phyloP scores from a whole-genome alignment of 2,113 vertebrate genomes.

The Boulengeromyrus knoepffleri region DNA sequence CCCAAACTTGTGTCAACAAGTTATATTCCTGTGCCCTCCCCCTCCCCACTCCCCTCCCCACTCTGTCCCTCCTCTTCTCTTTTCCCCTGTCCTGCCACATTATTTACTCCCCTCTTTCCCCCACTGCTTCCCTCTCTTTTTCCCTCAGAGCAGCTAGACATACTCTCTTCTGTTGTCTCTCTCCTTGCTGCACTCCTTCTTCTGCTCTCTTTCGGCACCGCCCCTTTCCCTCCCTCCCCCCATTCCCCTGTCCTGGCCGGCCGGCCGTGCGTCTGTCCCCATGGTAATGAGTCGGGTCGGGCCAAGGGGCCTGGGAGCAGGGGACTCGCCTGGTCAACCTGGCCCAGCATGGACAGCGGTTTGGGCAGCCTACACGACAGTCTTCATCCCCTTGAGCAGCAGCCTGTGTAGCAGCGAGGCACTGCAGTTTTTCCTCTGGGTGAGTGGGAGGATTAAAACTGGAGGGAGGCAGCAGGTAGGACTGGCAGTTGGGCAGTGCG shows the following conservation, averaged over 20 bases:
- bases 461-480: neutral
- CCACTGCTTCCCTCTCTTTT: neutral
- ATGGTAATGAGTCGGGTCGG: constrained; percentile 46
- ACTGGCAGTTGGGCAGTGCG: neutral
- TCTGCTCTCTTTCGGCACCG: neutral
- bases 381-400: constrained; percentile 68
- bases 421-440: constrained; percentile 66
- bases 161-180: constrained; percentile 14
- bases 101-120: constrained; percentile 27
- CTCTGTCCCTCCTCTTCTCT: constrained; percentile 35
- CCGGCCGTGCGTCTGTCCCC: constrained; percentile 32
- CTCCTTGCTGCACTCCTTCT: constrained; percentile 20
- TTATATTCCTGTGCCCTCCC: neutral
- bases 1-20: constrained; percentile 26
- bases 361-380: constrained; percentile 62
- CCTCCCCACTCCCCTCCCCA: constrained; percentile 30
- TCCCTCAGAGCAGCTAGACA: neutral
- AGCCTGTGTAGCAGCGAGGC: constrained; percentile 65
- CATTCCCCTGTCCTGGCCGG: constrained; percentile 15
- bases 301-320: constrained; percentile 52
- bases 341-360: constrained; percentile 51
- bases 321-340: constrained; percentile 33
- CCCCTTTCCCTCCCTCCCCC: neutral
- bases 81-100: constrained; percentile 44
- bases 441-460: constrained; percentile 36